Base-by-base conservation (phyloP, 2,797 vertebrate genomes). In the Tenualosa thibaudeaui region DNA sequence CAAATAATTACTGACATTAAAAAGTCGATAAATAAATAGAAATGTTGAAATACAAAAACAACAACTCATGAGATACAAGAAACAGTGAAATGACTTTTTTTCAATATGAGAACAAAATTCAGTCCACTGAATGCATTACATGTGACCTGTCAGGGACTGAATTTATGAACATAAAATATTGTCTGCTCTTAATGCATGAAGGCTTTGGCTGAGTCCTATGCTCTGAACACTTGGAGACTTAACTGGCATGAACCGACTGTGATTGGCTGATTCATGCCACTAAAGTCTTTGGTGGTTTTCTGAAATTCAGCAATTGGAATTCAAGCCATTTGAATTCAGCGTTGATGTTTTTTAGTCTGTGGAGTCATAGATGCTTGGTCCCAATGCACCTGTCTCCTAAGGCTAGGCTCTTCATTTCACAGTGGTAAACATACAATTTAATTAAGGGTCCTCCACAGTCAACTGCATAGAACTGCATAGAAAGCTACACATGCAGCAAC, bases 11-110 rank as follows among this genome's bases (percentile, higher is more conserved):
- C 62, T 68, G 24, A 71, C 26, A 71, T 71, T 13, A 68, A 71
- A 71, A 71, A 81, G 53, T 54, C 31, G 3, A 53, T 58, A 78
- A 83, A 86, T 87, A 88, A 85, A 86, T 85, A 90, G 65, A 71
- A 37, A 37, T 71, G 0, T 10, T 24, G 24, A 65, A 65, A 65
- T 65, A 71, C 12, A 71, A 71, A 71, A 71, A 71, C 5, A 31
- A 68, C 26, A 68, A 31, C 13, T 71, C 65, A 37, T n/a, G 58
- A 58, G 5, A 58, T 7, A 58, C 56, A 58, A n/a, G 58, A 8
- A 71, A 37, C 65, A 71, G 26, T 71, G 13, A 40, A 12, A 71
- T 71, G 65, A 71, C 62, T 65, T 62, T 8, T 8, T 62, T 26
- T 62, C n/a, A 9, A 9, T 71, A 4, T 71, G 65, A 71, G 65